Base-by-base conservation (phyloP, 2,797 vertebrate species). In the Centroberyx gerrardi region DNA sequence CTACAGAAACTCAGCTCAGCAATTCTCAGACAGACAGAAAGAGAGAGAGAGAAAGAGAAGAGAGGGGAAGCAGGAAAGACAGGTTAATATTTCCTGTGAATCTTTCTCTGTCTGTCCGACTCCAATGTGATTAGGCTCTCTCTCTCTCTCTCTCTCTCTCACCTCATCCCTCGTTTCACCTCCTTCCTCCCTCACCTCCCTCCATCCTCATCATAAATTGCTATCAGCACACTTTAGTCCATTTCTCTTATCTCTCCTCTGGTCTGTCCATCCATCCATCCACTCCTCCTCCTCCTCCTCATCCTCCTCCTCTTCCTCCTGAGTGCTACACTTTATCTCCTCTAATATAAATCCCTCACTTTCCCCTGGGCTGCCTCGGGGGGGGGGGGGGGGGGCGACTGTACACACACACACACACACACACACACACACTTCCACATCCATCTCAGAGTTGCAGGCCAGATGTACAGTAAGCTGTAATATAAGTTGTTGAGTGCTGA, bases 301-400 rank as follows among this genome's bases (percentile, higher is more conserved):
- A n/a, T 40, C 46, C 13, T 52, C 60, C 10, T 72, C 53, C 13
- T 80, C 72, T 49, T 77, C 83, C 48, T 76, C 72, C 70, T 78
- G 72, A 84, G 76, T 82, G 83, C 83, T 77, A 55, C 78, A 69
- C 67, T 82, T 64, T 60, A 73, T 71, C 79, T 81, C 48, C 77
- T 77, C 68, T 58, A 22, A 70, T 46, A 76, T 33, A 1, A 81
- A 74, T 54, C 78, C 58, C 36, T 28, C 59, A 2, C 60, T 62
- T 51, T 58, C 68, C 52, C 51, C 70, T 33, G 67, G 44, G 64
- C 67, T 42, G 67, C 31, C 38, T 67, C 62, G 9, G 5, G 9
- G 28, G 44, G 48, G 7, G 22, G 29, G n/a, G n/a, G n/a, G n/a
- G n/a, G n/a, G n/a, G n/a, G n/a, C n/a, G n/a, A n/a, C 61, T 58